phyloP scores from a whole-genome alignment of 2,113 vertebrate species.

The Noturus placidus region DNA sequence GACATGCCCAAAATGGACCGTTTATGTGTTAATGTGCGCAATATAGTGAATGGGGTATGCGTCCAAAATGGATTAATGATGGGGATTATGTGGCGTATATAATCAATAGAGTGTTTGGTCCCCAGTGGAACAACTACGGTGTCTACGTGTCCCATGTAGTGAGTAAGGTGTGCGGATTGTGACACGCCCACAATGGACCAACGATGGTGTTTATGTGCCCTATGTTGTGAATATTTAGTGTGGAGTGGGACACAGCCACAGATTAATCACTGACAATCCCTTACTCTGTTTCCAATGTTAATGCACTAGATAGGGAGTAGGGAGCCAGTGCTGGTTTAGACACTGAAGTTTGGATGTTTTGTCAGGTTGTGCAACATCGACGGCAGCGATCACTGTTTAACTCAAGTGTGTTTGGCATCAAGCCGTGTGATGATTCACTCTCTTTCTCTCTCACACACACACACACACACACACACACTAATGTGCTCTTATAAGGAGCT shows the following conservation, averaged over 20 bases:
- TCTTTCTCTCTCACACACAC: slow-evolving; percentile 65
- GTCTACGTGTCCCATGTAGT: not conserved
- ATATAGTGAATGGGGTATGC: not conserved
- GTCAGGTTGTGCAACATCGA: not conserved
- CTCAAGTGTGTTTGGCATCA: slow-evolving; percentile 36
- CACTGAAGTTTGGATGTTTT: slow-evolving; percentile 1
- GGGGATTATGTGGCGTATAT: not conserved
- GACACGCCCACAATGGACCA: not conserved
- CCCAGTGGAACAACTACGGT: not conserved
- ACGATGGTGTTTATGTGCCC: not conserved
- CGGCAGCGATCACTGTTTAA: not conserved
- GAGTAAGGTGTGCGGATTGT: not conserved
- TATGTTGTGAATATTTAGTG: not conserved
- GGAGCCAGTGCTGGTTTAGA: not conserved
- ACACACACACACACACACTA: slow-evolving; percentile 47
- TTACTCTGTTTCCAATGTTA: not conserved
- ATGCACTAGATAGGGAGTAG: not conserved
- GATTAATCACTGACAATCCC: not conserved
- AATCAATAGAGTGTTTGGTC: not conserved
- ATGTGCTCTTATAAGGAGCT: slow-evolving; percentile 78
- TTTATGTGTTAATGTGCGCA: not conserved
- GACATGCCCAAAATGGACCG: not conserved
- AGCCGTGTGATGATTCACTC: slow-evolving; percentile 65
- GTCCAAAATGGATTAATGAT: not conserved
- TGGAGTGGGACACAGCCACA: not conserved